Conservation (phyloP, 2,797 vertebrate species). For the Carcharodon carcharias region DNA sequence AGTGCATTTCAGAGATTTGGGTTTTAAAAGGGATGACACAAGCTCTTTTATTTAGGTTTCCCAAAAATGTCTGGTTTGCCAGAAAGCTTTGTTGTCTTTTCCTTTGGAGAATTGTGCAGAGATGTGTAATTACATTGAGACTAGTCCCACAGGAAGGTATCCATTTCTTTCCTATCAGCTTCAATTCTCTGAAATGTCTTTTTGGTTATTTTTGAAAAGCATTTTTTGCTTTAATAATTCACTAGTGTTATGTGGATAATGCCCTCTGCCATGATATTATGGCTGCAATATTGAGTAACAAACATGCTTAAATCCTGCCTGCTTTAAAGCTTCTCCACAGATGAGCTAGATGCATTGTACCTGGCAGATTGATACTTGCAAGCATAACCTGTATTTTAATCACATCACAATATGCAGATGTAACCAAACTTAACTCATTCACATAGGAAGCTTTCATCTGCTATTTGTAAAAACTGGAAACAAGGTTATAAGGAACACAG, state of each 20-base stretch:
- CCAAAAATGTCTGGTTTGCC: constrained; percentile 53
- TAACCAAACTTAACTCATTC: not conserved
- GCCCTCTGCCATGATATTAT: constrained; percentile 32
- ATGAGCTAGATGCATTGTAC: not conserved
- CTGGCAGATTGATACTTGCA: not conserved
- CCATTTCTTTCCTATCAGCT: constrained; percentile 58
- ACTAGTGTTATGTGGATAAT: constrained; percentile 49
- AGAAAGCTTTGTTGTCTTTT: constrained; percentile 53
- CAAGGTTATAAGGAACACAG: not conserved
- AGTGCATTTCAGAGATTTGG: not conserved
- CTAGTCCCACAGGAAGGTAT: constrained; percentile 50
- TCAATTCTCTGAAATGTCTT: constrained; percentile 56
- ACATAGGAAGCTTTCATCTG: not conserved
- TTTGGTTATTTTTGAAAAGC: constrained; percentile 54
- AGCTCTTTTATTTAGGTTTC: constrained; percentile 54
- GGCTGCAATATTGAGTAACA: not conserved
- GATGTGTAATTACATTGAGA: constrained; percentile 52
- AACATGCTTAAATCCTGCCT: constrained; percentile 1
- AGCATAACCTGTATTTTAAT: constrained; percentile 1
- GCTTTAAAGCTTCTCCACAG: not conserved
- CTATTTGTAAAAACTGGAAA: not conserved
- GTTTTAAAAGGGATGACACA: constrained; percentile 48
- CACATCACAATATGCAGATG: not conserved
- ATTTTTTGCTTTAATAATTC: constrained; percentile 60
- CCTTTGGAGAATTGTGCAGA: constrained; percentile 60